These are phyloP conservation scores for Spinibarbus caldwelli DNA, from an alignment of 2,797 vertebrate genomes.

Conservation along the genomic window DNA sequence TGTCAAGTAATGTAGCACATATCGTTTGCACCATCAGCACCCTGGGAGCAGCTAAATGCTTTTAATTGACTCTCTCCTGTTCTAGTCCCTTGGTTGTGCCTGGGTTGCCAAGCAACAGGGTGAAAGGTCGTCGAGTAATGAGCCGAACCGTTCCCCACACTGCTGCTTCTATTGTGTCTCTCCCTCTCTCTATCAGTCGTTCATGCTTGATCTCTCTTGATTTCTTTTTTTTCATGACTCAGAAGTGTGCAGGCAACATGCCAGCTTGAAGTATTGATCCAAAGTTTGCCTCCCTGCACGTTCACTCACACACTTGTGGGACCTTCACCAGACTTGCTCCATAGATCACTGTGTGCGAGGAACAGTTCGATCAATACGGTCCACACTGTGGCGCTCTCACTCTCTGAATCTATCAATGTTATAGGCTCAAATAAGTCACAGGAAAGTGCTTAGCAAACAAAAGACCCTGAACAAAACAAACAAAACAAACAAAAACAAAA, in stretches of 20 bases:
- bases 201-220: conserved; percentile 47
- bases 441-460: conserved; percentile 39
- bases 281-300: conserved; percentile 38
- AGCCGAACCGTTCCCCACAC: conserved; percentile 63
- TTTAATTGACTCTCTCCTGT: conserved; percentile 58
- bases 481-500: conserved; percentile 17
- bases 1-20: conserved; percentile 47
- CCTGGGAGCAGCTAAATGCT: conserved; percentile 44
- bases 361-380: conserved; percentile 40
- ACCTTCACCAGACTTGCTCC: conserved; percentile 42
- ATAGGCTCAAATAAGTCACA: conserved; percentile 35
- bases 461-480: neutral
- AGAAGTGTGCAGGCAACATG: conserved; percentile 60
- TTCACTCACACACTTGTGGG: conserved; percentile 21
- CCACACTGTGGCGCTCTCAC: conserved; percentile 42
- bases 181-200: conserved; percentile 44
- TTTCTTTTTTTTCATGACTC: conserved; percentile 40
- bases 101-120: conserved; percentile 71
- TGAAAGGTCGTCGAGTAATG: conserved; percentile 74
- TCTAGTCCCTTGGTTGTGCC: conserved; percentile 55
- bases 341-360: conserved; percentile 39
- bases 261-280: conserved; percentile 71
- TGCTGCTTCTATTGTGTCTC: conserved; percentile 38
- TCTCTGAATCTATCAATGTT: conserved; percentile 36
- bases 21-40: conserved; percentile 45